These are phyloP conservation scores for Stegastes partitus DNA, from an alignment of 2,113 vertebrate genomes.

Conservation along the genomic window DNA sequence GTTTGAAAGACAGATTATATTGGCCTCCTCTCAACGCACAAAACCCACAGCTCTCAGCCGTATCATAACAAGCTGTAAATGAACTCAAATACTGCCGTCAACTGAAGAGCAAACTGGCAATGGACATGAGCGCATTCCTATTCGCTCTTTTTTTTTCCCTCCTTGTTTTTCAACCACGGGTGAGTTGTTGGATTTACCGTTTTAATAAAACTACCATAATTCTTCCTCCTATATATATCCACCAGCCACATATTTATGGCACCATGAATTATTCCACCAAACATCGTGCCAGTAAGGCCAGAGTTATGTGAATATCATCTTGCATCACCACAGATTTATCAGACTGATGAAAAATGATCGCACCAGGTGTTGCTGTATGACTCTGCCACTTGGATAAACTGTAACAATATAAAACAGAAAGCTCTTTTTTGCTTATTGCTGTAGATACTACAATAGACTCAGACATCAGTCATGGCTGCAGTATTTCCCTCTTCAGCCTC, in stretches of 20 bases:
- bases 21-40: slow-evolving; percentile 66
- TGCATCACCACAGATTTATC: slow-evolving; percentile 76
- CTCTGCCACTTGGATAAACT: slow-evolving; percentile 61
- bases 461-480: slow-evolving; percentile 46
- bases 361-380: slow-evolving; percentile 13
- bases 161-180: slow-evolving; percentile 11
- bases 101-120: slow-evolving; percentile 47
- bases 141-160: not conserved
- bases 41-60: slow-evolving; percentile 42
- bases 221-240: slow-evolving; percentile 50
- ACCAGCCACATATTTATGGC: slow-evolving; percentile 74
- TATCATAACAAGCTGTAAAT: slow-evolving; percentile 78
- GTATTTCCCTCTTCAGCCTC: slow-evolving; percentile 31
- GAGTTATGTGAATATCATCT: slow-evolving; percentile 78
- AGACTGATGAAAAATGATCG: slow-evolving; percentile 70
- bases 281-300: slow-evolving; percentile 63
- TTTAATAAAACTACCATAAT: slow-evolving; percentile 81
- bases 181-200: slow-evolving; percentile 73
- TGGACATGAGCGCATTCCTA: slow-evolving; percentile 21
- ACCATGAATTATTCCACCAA: slow-evolving; percentile 78
- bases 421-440: slow-evolving; percentile 39
- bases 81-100: slow-evolving; percentile 65
- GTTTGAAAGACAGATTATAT: slow-evolving; percentile 83
- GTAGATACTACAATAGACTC: slow-evolving; percentile 42
- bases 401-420: slow-evolving; percentile 31